Conservation (phyloP, 2,113 vertebrate genomes). For the Lanius ludovicianus region DNA sequence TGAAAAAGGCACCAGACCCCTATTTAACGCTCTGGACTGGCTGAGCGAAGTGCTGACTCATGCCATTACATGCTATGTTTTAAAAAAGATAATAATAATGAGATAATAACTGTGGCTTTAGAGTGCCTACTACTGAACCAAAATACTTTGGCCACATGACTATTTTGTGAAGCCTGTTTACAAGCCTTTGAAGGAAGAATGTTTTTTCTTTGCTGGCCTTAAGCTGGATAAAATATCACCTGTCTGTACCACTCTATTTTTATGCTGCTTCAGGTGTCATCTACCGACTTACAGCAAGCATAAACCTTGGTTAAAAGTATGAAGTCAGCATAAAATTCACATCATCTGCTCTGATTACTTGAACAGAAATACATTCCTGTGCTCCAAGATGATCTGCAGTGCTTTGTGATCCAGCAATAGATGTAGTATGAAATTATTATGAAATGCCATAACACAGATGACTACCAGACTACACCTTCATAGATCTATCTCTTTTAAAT, state of each 20-base stretch:
- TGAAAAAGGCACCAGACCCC: background rate
- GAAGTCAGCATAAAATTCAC: conserved; percentile 42
- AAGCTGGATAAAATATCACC: conserved; percentile 5
- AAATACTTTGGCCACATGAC: background rate
- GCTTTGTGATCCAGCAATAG: background rate
- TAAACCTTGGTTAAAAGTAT: conserved; percentile 24
- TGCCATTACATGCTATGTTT: background rate
- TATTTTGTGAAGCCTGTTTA: background rate
- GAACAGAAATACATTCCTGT: background rate
- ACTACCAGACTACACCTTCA: background rate
- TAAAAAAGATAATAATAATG: background rate
- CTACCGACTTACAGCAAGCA: background rate
- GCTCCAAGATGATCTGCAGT: background rate
- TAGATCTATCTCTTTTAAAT: background rate
- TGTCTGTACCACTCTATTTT: background rate
- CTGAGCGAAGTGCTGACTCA: background rate
- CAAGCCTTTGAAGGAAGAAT: background rate
- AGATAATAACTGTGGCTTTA: background rate
- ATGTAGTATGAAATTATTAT: conserved; percentile 1
- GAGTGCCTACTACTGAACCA: background rate
- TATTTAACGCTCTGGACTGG: background rate
- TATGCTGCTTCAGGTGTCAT: conserved; percentile 22
- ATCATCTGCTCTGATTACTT: background rate
- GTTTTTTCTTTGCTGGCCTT: background rate
- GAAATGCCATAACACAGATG: background rate